Conservation (phyloP, 2,888 invertebrate species). For the Thera britannica region DNA sequence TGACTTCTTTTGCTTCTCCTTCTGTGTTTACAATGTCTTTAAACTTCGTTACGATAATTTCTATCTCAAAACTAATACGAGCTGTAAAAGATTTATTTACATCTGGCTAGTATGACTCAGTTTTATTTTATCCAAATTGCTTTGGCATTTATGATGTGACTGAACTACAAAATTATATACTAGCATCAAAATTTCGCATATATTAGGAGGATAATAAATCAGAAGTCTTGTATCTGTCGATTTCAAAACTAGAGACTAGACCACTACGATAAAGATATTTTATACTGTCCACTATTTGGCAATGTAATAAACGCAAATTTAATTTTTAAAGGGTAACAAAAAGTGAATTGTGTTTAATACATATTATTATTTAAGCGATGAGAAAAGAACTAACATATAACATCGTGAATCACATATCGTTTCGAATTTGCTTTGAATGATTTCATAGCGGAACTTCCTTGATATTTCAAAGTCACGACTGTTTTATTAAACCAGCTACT, state of each 20-base stretch:
- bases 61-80: too few species aligned
- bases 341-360: neutral
- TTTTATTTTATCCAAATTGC: neutral
- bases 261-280: neutral
- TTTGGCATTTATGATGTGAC: neutral
- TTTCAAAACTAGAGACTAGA: neutral
- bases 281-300: neutral
- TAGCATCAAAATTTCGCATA: neutral
- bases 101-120: neutral
- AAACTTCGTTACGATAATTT: too few species aligned
- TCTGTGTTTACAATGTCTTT: too few species aligned
- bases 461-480: slow-evolving; percentile 53
- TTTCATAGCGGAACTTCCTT: slow-evolving; percentile 55
- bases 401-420: slow-evolving; percentile 51
- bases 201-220: neutral
- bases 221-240: neutral
- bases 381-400: slow-evolving; percentile 48
- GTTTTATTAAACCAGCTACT: slow-evolving; percentile 45
- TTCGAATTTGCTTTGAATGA: slow-evolving; percentile 47
- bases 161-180: neutral
- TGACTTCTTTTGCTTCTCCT: neutral
- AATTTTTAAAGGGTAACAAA: neutral
- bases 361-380: slow-evolving; percentile 4
- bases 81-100: too few species aligned
- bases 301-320: neutral